Percentiles rank a stretch among this genome's conserved stretches.
Evolutionary conservation across 2,113 vertebrate genomes (phyloP).

Genomic region (Galbula dea): DNA sequence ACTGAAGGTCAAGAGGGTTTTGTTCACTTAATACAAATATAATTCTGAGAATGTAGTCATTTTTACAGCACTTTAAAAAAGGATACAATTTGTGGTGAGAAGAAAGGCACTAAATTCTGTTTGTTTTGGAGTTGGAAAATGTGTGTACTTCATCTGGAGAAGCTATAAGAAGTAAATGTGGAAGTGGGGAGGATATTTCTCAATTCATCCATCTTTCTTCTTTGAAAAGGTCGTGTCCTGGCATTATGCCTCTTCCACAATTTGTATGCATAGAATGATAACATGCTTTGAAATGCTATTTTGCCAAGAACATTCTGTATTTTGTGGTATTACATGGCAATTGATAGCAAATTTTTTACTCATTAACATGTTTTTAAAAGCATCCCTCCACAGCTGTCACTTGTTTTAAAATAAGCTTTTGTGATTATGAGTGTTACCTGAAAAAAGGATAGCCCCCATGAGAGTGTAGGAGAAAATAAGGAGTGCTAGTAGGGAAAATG

Average conservation of each 20-base stretch:
- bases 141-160: background rate
- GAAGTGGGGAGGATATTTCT: background rate
- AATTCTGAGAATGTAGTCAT: background rate
- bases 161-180: background rate
- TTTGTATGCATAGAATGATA: background rate
- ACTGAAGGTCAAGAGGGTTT: background rate
- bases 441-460: background rate
- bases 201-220: background rate
- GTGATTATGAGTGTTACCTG: background rate
- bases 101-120: background rate
- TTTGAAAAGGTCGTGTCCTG: conserved; percentile 11
- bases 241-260: background rate
- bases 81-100: background rate
- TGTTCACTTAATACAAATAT: accelerated
- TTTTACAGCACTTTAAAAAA: background rate
- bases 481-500: background rate
- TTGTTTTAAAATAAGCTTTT: background rate
- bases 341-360: background rate
- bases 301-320: background rate
- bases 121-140: background rate
- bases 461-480: background rate
- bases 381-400: background rate
- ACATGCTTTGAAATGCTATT: background rate
- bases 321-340: background rate
- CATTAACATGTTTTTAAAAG: background rate